Base-by-base conservation (phyloP, 2,797 vertebrate genomes). In the Mormyrus hasselquistii region DNA sequence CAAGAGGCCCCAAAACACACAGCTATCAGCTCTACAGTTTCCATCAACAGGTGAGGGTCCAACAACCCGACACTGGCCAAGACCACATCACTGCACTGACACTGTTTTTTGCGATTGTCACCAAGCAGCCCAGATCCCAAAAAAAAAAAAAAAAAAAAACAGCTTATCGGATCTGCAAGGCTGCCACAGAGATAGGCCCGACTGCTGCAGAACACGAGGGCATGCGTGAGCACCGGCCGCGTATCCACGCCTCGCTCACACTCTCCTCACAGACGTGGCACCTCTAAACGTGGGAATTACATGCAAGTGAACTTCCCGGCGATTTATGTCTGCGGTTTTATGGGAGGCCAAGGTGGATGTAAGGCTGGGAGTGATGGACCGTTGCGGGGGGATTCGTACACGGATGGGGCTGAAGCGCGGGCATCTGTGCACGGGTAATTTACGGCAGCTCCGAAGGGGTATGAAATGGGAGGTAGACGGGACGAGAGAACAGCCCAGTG, bases 131-230 rank as follows among this genome's bases (percentile, higher is more conserved):
- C 16, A n/a, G 53, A n/a, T 16, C 52, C 3, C 52, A 1, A 14
- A 14, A 62, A 59, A n/a, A 29, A 29, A 59, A n/a, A 29, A 29
- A 29, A 29, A 94, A 95, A 90, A 89, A 49, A 91, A 9, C 57
- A 59, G 6, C 91, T 92, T 92, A 92, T 94, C 92, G 92, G 90
- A 94, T 76, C 92, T 94, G 94, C 93, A 92, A 93, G 90, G 89
- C 89, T 88, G 84, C 91, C 90, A 88, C 87, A 91, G 88, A 91
- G 53, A 57, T 19, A n/a, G 16, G 19, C 53, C 53, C 53, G 19
- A 57, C 2, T 57, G 19, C 53, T 2, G 16, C 16, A n/a, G 53
- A 57, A 57, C 4, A n/a, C 53, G 85, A 86, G 90, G 91, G 86
- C 89, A 89, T 91, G 90, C 89, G 86, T 29, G 19, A 73, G 65